Base-by-base conservation (phyloP, 2,113 vertebrate species). In the Ceyx cyanopectus region DNA sequence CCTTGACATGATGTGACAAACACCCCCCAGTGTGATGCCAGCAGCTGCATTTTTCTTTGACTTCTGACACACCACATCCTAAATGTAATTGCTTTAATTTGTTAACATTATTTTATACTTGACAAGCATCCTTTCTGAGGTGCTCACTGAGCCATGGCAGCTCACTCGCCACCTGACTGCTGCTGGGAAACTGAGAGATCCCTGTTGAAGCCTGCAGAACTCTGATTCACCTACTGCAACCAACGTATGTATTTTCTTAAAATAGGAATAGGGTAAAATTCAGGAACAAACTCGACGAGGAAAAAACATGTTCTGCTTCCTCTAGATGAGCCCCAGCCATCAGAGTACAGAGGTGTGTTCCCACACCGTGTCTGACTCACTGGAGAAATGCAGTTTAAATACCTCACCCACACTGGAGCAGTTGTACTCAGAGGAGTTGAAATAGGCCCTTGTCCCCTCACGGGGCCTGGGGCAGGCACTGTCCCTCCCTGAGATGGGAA, bases 21-120 rank as follows among this genome's bases (percentile, higher is more conserved):
- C 5, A 4, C 41, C 63, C 43, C 60, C 85, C 56, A 46, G 40
- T 8, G 21, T 0, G 0, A 87, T 80, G 84, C 85, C 85, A 91
- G 48, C 16, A 89, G 76, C 63, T 82, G 76, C 68, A 60, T 91
- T 96, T 95, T 94, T 82, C 63, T 87, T 74, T 73, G 87, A 37
- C 65, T 95, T 92, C 72, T 96, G 92, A 87, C 92, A 57, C 32
- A 53, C 65, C 89, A 94, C 89, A 91, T 96, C 91, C 91, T 96
- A 91, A 81, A 93, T 77, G 81, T 93, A 94, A 94, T 96, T 94
- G 85, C 87, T 89, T 68, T 95, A 85, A 95, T 95, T 96, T 93
- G 91, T 95, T 88, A 94, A 63, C 68, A 80, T 91, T 91, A 96
- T 91, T 94, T 92, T 85, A 75, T 56, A 54, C 72, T 46, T 82